These are phyloP conservation scores for Herpailurus yagouaroundi DNA, from an alignment of 2,113 vertebrate genomes.

Conservation along the genomic window DNA sequence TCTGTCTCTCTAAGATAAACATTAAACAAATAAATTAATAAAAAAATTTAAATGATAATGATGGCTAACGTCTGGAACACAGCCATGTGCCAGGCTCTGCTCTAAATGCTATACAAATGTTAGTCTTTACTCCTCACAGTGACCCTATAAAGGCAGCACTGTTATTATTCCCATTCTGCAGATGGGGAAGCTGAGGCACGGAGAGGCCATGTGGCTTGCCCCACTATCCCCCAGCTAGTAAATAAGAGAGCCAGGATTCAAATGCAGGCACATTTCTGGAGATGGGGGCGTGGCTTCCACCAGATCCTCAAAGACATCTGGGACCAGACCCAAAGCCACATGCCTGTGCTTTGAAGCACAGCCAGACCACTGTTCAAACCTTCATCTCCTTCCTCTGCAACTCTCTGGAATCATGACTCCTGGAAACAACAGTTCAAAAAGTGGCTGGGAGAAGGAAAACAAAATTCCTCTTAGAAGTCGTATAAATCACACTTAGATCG, in stretches of 20 bases:
- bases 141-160: neutral
- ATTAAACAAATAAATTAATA: no score
- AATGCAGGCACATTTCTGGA: neutral
- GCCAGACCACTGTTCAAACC: neutral
- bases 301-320: neutral
- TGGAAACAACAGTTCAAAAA: neutral
- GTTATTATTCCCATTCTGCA: neutral
- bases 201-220: neutral
- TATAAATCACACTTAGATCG: neutral
- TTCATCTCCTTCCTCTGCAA: neutral
- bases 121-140: neutral
- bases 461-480: neutral
- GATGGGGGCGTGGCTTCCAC: neutral
- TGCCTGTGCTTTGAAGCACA: neutral
- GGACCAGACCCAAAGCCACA: neutral
- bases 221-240: neutral
- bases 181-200: neutral
- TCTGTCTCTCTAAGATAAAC: no score
- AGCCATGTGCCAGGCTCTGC: neutral
- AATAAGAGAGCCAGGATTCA: neutral
- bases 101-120: neutral
- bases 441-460: neutral
- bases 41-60: no score
- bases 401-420: neutral
- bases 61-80: neutral